Evolutionary conservation across 1,140 invertebrate genomes (phyloP).

Genomic region (Orchesella cincta): DNA sequence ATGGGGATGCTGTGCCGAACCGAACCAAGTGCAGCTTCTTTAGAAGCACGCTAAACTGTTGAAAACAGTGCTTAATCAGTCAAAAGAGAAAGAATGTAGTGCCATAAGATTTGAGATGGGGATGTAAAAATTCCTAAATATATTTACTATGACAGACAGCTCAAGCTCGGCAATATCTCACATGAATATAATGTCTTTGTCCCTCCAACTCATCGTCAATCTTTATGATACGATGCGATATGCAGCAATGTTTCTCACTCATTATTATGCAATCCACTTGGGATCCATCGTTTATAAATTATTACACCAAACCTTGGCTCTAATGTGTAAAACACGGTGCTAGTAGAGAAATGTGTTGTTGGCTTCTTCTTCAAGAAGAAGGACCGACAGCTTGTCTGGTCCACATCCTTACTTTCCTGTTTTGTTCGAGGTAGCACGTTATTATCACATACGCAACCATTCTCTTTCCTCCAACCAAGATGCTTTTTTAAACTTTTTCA

Average conservation of each 20-base stretch:
- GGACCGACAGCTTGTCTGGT: too few relatives aligned
- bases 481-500: not conserved
- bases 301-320: not conserved
- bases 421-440: too few relatives aligned
- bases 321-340: not conserved
- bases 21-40: not conserved
- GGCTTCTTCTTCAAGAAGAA: too few relatives aligned
- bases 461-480: too few relatives aligned
- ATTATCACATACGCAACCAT: too few relatives aligned
- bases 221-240: not conserved
- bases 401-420: too few relatives aligned
- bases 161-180: not conserved
- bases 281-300: constrained; percentile 1
- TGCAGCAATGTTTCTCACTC: not conserved
- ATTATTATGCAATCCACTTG: constrained; percentile 22
- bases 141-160: constrained; percentile 11
- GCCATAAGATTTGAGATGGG: not conserved
- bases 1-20: not conserved
- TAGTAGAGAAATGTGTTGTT: too few relatives aligned
- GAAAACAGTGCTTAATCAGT: not conserved
- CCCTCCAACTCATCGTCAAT: not conserved
- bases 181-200: constrained; percentile 28
- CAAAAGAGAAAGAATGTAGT: not conserved
- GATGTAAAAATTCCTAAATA: not conserved
- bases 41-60: not conserved